Conservation (phyloP, 2,797 vertebrate genomes). For the Tauraco hartlaubi region DNA sequence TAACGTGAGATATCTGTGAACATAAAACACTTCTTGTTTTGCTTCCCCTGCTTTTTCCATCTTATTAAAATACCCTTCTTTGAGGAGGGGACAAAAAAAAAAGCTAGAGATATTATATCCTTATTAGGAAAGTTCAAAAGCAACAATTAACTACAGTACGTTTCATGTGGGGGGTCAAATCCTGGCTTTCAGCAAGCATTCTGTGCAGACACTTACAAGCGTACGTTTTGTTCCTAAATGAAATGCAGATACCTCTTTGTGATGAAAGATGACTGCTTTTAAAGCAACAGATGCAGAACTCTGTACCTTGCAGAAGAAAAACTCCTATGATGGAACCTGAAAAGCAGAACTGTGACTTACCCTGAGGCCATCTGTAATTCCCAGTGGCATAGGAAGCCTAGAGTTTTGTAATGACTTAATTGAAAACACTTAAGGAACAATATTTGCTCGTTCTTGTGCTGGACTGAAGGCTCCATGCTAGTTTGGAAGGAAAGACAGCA, state of each 20-base stretch:
- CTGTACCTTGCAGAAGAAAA: background rate
- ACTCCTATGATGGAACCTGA: background rate
- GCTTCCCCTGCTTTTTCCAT: slow-evolving; percentile 59
- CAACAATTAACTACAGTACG: background rate
- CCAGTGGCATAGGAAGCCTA: background rate
- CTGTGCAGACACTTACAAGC: background rate
- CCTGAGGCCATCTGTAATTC: background rate
- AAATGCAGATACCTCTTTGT: background rate
- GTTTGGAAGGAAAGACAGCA: background rate
- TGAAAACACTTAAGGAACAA: background rate
- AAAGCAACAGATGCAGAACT: background rate
- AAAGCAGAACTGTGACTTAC: background rate
- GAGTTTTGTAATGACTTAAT: background rate
- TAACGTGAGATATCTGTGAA: slow-evolving; percentile 61
- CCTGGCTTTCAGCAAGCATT: background rate
- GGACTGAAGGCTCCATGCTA: background rate
- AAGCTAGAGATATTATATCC: background rate
- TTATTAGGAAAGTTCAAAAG: slow-evolving; percentile 38
- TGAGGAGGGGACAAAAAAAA: too few relatives aligned
- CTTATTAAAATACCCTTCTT: slow-evolving; percentile 27
- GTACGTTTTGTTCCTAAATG: background rate
- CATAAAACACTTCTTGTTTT: slow-evolving; percentile 65
- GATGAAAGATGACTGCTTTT: background rate
- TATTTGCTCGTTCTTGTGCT: background rate
- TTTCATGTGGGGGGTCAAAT: slow-evolving; percentile 18